Percentiles rank a stretch among this genome's conserved stretches.
Conservation (phyloP, 2,888 invertebrate species). For the Netelia fuscicornis region DNA sequence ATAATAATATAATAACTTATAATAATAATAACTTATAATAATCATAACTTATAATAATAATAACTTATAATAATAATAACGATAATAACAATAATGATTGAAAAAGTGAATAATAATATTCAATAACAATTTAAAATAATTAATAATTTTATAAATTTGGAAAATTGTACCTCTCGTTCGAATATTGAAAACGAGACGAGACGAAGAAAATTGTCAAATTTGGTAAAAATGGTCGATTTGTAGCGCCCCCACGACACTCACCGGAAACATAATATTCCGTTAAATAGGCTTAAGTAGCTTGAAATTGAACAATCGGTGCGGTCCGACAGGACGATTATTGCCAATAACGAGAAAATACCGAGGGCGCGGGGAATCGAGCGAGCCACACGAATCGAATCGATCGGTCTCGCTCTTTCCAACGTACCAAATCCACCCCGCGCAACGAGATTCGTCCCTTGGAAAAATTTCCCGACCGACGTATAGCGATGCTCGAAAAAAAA, state of each 20-base stretch:
- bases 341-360: conserved; percentile 46
- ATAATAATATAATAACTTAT: too few relatives aligned
- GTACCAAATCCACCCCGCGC: conserved; percentile 36
- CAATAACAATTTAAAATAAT: too few relatives aligned
- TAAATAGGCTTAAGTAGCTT: conserved; percentile 78
- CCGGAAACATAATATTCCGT: conserved; percentile 64
- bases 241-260: conserved; percentile 42
- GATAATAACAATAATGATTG: neutral
- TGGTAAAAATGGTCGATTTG: neutral
- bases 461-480: conserved; percentile 34
- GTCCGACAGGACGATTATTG: conserved; percentile 46
- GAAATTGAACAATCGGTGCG: conserved; percentile 80
- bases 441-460: conserved; percentile 31
- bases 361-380: conserved; percentile 63
- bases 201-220: conserved; percentile 11
- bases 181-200: conserved; percentile 9
- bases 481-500: conserved; percentile 1
- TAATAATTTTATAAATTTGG: too few relatives aligned
- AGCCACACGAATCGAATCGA: conserved; percentile 77
- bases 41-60: too few relatives aligned
- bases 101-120: neutral
- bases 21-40: too few relatives aligned
- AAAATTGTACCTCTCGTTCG: neutral
- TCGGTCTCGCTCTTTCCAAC: conserved; percentile 78
- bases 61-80: neutral